Evolutionary conservation across 2,113 vertebrate species (phyloP), one percentile per base, ranked within the genome.

Genomic region (Hydrochoerus hydrochaeris): DNA sequence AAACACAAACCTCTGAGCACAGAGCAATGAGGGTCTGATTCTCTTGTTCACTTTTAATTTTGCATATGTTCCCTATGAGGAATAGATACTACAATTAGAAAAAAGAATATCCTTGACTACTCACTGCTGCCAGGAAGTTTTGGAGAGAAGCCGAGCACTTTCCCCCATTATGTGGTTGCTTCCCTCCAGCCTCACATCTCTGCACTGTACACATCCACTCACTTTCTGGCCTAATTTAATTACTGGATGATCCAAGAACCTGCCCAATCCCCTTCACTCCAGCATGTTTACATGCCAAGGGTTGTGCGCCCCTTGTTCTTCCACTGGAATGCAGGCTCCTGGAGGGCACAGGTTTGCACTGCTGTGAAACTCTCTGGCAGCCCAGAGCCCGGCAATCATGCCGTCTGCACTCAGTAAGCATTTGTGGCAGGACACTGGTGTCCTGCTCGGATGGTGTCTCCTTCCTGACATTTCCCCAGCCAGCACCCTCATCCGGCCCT

Each of bases 161-260:
- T 81, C 41, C 44, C 38, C 41, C 32, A 77, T 5, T 22, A 7
- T 5, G 4, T 0, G 13, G 60, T 32, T 32, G 24, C 60, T 57
- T 38, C 4, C 28, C 26, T 91, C 20, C 30, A 35, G 12, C 44
- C 9, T 90, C 32, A 38, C 0, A 20, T 35, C 41, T 17, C 0
- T 0, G 5, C 0, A 35, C 24, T 11, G n/a, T 0, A 7, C 4
- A 8, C 24, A 46, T 8, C 67, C 60, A 44, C 28, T 44, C 22
- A 13, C 14, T 62, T 78, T 49, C n/a, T 4, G 20, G 54, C n/a
- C 69, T 41, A 19, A 30, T 3, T 26, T n/a, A 60, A 32, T 20
- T 10, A 46, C 35, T 49, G 32, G 11, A 13, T 24, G n/a, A 32
- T 57, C 49, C 60, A 46, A 82, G 81, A 80, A 65, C 3, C 26